phyloP scores from a whole-genome alignment of 2,888 invertebrate species.

The Teinopalpus imperialis region DNA sequence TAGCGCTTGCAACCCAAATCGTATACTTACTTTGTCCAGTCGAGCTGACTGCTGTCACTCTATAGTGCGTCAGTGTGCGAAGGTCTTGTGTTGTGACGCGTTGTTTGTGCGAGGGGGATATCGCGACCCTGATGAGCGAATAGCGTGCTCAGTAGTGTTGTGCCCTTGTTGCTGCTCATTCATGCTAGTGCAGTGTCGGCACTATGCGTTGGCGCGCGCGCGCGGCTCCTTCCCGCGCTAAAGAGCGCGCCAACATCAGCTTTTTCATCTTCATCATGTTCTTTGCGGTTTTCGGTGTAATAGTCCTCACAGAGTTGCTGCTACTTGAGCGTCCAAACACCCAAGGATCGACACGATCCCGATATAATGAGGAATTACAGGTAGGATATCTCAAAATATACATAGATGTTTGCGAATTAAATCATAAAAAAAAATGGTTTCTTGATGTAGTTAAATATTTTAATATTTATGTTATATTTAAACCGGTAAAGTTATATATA shows the following conservation, averaged over 20 bases:
- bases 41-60: slow-evolving; percentile 33
- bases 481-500: too few relatives aligned
- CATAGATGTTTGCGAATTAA: not conserved
- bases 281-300: slow-evolving; percentile 93
- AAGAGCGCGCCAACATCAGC: slow-evolving; percentile 93
- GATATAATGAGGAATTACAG: slow-evolving; percentile 88
- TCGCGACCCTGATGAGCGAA: slow-evolving; percentile 48
- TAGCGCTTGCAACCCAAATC: slow-evolving; percentile 36
- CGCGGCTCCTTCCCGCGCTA: slow-evolving; percentile 79
- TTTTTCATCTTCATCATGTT: slow-evolving; percentile 95
- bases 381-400: slow-evolving; percentile 43
- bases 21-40: slow-evolving; percentile 32
- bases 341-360: slow-evolving; percentile 74
- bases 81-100: slow-evolving; percentile 51
- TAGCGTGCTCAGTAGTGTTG: slow-evolving; percentile 44
- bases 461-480: too few relatives aligned
- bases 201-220: slow-evolving; percentile 75
- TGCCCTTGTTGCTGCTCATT: slow-evolving; percentile 51
- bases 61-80: slow-evolving; percentile 40
- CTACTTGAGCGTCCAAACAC: slow-evolving; percentile 78
- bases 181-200: slow-evolving; percentile 46
- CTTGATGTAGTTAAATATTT: not conserved
- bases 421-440: not conserved
- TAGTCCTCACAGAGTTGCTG: slow-evolving; percentile 92
- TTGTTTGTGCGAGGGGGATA: slow-evolving; percentile 43